Conservation (phyloP, 1,140 invertebrate species). For the Trichomalopsis sarcophagae region DNA sequence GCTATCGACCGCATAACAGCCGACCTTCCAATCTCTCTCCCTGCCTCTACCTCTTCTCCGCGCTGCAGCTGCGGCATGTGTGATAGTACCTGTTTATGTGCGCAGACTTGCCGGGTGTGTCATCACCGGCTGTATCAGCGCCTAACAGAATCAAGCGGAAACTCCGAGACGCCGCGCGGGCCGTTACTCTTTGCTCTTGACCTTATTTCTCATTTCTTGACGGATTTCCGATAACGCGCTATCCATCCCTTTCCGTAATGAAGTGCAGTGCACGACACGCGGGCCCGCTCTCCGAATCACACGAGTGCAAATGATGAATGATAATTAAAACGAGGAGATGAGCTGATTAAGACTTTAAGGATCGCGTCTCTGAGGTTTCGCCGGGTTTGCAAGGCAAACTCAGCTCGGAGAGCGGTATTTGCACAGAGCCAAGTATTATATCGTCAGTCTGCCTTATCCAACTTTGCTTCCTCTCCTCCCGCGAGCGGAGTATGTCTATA, state of each 20-base stretch:
- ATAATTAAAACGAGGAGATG: neutral
- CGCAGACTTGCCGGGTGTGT: neutral
- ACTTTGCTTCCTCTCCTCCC: neutral
- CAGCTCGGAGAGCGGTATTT: neutral
- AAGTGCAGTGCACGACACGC: neutral
- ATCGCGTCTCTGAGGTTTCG: neutral
- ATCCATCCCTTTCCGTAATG: neutral
- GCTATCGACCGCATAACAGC: no score
- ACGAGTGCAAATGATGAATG: neutral
- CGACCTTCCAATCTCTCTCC: neutral
- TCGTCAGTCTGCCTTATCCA: neutral
- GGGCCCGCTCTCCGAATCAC: neutral
- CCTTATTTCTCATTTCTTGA: constrained; percentile 26
- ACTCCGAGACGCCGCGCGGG: neutral
- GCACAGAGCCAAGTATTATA: constrained; percentile 4
- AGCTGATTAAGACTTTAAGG: constrained; percentile 7
- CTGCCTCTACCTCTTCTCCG: neutral
- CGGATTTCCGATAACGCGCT: neutral
- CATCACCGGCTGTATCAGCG: neutral
- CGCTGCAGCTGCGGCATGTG: neutral
- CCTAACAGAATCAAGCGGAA: constrained; percentile 14
- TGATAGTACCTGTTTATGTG: neutral
- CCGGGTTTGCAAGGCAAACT: constrained; percentile 22
- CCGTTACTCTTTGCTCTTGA: constrained; percentile 14
- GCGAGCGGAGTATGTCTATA: neutral